Evolutionary conservation across 2,113 vertebrate species (phyloP).

Genomic region (Philantomba maxwellii): DNA sequence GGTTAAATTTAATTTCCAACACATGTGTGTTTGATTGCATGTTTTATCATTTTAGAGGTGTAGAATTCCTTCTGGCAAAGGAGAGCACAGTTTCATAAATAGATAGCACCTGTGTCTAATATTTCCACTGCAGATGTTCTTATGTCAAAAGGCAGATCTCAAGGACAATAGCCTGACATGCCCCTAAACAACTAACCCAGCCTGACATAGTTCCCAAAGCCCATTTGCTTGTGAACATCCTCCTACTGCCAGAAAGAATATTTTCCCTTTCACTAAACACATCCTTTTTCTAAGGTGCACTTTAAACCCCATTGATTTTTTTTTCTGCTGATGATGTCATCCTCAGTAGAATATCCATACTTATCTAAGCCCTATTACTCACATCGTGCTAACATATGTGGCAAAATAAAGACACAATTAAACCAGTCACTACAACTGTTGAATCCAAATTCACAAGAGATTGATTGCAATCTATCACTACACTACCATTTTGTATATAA

Average conservation of each 20-base stretch:
- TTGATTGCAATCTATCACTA: not conserved
- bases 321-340: not conserved
- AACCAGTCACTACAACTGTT: not conserved
- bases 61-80: not conserved
- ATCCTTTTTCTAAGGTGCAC: not conserved
- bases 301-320: not conserved
- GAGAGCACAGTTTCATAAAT: not conserved
- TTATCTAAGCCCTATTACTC: not conserved
- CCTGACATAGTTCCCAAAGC: not conserved
- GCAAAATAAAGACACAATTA: not conserved
- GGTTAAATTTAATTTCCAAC: not conserved
- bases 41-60: not conserved
- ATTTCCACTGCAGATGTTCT: not conserved
- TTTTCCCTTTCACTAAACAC: not conserved
- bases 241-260: not conserved
- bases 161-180: too few relatives aligned
- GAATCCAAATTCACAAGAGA: not conserved
- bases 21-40: not conserved
- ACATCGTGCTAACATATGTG: not conserved
- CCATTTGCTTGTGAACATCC: not conserved
- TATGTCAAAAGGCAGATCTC: not conserved
- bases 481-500: not conserved
- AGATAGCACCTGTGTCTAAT: not conserved
- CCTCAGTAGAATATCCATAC: not conserved
- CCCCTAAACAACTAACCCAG: fast-evolving